Base-by-base conservation (phyloP, 2,113 vertebrate genomes). In the Sarotherodon lohbergeri region DNA sequence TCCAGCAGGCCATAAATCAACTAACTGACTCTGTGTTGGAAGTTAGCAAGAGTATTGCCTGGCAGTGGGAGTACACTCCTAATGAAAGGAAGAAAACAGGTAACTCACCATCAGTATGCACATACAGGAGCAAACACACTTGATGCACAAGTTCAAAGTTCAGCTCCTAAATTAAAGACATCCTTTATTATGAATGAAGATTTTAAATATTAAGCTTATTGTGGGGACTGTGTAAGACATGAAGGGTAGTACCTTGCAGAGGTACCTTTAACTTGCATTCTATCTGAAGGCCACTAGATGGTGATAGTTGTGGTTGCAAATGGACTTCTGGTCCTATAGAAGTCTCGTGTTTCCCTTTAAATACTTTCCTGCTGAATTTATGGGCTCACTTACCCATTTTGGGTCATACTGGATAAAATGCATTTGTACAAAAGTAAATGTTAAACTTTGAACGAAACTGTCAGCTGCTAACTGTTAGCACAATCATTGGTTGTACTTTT, bases 1-100 rank as follows among this genome's bases (percentile, higher is more conserved):
- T 98, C 82, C 97, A 98, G 71, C 95, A 96, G 16, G 94, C 93
- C 68, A 95, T 98, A 79, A 97, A 96, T 88, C 93, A 81, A 4
- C 87, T 97, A 88, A 95, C 95, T 50, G 93, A 97, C 5, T 90
- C 97, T 88, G 94, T 95, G 12, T 29, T 98, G 93, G 97, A 97
- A 91, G 97, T 97, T 81, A 98, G 88, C 93, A 94, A 95, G 83
- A 96, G 96, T 55, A 94, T 98, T 80, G 83, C 92, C 73, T 96
- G 97, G 54, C 97, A 97, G 96, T 93, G 94, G n/a, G 96, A 97
- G 57, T 93, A 83, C 84, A 87, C 36, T 41, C 19, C 29, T 0
- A 10, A 80, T 52, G 7, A 17, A 27, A 19, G 36, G 9, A 63
- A 76, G 2, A 82, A 29, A 13, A 56, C 52, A 83, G 59, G 93